phyloP scores from a whole-genome alignment of 2,888 invertebrate genomes.

The Tetranychus truncatus region DNA sequence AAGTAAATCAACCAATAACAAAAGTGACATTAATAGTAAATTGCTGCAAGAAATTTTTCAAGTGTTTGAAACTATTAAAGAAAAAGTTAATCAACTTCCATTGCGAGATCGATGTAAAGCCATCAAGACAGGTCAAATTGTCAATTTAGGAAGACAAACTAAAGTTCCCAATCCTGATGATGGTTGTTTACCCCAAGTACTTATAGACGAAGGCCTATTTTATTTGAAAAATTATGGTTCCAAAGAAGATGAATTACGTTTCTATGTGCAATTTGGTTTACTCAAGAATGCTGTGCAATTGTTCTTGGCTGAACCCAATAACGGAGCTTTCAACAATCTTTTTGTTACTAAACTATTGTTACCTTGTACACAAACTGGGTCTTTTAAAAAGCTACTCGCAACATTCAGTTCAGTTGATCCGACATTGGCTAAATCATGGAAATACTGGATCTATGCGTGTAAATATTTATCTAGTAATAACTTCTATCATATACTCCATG shows the following conservation, averaged over 20 bases:
- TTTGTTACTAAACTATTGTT: conserved; percentile 33
- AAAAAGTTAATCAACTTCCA: conserved; percentile 1
- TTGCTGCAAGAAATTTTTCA: conserved; percentile 19
- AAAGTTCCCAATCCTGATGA: not conserved
- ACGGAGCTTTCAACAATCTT: conserved; percentile 26
- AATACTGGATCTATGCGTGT: conserved; percentile 32
- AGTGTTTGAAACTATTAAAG: conserved; percentile 15
- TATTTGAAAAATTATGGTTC: conserved; percentile 64
- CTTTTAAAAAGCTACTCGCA: conserved; percentile 30
- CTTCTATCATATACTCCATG: conserved; percentile 31
- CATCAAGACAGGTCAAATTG: conserved; percentile 17
- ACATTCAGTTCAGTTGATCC: conserved; percentile 32
- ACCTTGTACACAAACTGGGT: conserved; percentile 30
- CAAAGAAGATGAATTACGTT: conserved; percentile 50
- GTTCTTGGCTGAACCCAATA: conserved; percentile 8
- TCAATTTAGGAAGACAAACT: not conserved
- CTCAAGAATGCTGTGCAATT: conserved; percentile 16
- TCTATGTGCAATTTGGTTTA: conserved; percentile 40
- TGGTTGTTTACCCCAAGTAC: not conserved
- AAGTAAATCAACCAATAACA: conserved; percentile 8
- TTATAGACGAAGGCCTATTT: conserved; percentile 53
- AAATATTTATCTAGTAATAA: conserved; percentile 31
- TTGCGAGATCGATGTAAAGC: conserved; percentile 15
- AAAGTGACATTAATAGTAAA: conserved; percentile 12
- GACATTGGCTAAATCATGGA: conserved; percentile 30